Percentiles rank a stretch among this genome's conserved stretches.
Conservation (phyloP, 2,888 invertebrate species). For the Cremastinae sp. region DNA sequence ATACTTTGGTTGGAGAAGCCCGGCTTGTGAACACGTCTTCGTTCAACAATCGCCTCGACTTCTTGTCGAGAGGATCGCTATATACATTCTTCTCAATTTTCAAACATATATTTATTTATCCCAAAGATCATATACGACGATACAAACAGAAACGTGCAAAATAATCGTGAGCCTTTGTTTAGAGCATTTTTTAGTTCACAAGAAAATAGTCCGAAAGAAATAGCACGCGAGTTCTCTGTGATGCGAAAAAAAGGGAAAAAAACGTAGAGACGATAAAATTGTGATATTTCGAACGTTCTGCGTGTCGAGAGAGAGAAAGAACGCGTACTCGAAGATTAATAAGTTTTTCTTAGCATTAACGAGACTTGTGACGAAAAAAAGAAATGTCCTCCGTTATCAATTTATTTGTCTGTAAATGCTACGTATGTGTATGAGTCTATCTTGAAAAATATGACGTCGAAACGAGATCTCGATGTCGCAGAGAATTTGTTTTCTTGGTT, state of each 20-base stretch:
- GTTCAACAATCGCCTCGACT: conserved; percentile 20
- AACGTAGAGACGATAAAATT: conserved; percentile 48
- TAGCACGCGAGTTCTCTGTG: conserved; percentile 59
- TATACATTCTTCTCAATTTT: neutral
- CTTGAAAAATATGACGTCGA: conserved; percentile 16
- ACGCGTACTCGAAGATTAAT: conserved; percentile 3
- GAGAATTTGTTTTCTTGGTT: conserved; percentile 18
- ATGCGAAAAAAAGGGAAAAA: conserved; percentile 35
- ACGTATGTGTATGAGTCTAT: conserved; percentile 32
- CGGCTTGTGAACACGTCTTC: conserved; percentile 42
- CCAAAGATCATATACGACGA: conserved; percentile 23
- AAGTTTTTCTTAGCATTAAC: conserved; percentile 21
- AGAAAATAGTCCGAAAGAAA: conserved; percentile 7
- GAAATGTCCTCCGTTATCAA: conserved; percentile 30
- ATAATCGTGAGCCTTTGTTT: neutral
- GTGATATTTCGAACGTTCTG: conserved; percentile 58
- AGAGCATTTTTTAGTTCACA: neutral
- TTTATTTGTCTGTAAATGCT: conserved; percentile 32
- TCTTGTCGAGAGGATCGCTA: neutral
- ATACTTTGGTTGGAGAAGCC: conserved; percentile 33
- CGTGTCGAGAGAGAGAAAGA: conserved; percentile 11
- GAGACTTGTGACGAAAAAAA: conserved; percentile 27
- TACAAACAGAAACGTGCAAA: neutral
- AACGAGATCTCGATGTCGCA: conserved; percentile 26
- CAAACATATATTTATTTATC: conserved; percentile 37